Evolutionary conservation across 2,113 vertebrate species (phyloP).

Genomic region (Prinia subflava): DNA sequence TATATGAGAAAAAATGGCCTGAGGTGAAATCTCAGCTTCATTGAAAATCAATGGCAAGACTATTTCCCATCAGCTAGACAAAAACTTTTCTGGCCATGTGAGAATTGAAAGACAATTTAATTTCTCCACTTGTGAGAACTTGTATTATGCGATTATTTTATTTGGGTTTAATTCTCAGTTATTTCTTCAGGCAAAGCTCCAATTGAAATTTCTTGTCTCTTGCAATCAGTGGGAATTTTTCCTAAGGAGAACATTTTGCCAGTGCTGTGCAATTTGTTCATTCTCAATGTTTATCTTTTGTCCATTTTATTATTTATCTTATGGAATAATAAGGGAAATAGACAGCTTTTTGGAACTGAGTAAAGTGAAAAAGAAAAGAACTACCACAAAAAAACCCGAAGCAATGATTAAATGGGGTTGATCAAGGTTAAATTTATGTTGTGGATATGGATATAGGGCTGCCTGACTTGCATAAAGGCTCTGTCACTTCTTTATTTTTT

Average conservation of each 20-base stretch:
- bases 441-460: neutral
- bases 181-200: conserved; percentile 29
- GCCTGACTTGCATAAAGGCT: neutral
- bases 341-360: neutral
- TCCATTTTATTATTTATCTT: neutral
- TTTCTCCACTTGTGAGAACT: neutral
- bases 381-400: neutral
- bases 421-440: neutral
- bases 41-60: neutral
- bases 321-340: neutral
- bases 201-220: conserved; percentile 15
- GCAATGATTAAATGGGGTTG: neutral
- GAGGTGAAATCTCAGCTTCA: neutral
- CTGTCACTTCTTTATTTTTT: neutral
- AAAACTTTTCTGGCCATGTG: neutral
- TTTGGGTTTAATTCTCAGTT: conserved; percentile 35
- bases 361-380: neutral
- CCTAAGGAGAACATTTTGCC: conserved; percentile 16
- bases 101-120: neutral
- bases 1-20: neutral
- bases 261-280: neutral
- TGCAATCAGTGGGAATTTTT: conserved; percentile 33
- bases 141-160: conserved; percentile 1
- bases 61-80: neutral
- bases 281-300: neutral